phyloP scores from a whole-genome alignment of 2,888 invertebrate genomes.

The Eustalomyia histrio region DNA sequence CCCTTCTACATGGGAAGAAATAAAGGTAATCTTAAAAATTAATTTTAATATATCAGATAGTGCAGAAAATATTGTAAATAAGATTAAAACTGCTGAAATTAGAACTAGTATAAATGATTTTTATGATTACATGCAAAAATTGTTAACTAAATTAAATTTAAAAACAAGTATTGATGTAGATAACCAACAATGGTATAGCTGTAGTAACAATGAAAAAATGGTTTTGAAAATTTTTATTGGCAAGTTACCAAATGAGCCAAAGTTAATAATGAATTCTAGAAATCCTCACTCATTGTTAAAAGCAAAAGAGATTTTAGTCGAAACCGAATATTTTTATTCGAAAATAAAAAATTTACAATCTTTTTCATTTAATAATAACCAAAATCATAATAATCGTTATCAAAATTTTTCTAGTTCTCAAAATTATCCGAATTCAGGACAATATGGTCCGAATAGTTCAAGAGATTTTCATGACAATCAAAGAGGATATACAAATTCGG shows the following conservation, averaged over 20 bases:
- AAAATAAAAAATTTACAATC: background rate
- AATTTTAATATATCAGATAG: slow-evolving; percentile 38
- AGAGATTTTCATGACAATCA: too few species aligned
- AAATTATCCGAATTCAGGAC: too few species aligned
- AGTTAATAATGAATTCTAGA: slow-evolving; percentile 25
- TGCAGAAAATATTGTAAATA: slow-evolving; percentile 35
- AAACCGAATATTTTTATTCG: slow-evolving; percentile 44
- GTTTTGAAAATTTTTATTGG: slow-evolving; percentile 45
- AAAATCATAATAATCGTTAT: too few species aligned
- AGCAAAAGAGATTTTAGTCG: slow-evolving; percentile 44
- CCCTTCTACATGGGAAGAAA: background rate
- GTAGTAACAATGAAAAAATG: slow-evolving; percentile 48
- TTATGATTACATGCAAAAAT: too few species aligned
- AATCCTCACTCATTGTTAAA: slow-evolving; percentile 24
- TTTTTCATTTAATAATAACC: background rate
- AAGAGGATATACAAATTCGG: too few species aligned
- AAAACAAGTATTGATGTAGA: slow-evolving; percentile 22
- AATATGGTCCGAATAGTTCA: too few species aligned
- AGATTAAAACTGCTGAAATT: slow-evolving; percentile 32
- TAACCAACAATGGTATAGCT: slow-evolving; percentile 32
- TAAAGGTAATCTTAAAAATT: slow-evolving; percentile 4
- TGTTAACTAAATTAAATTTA: slow-evolving; percentile 50
- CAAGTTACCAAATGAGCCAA: slow-evolving; percentile 45
- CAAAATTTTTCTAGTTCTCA: too few species aligned
- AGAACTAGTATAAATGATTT: slow-evolving; percentile 14